A percentile compares a stretch with the other conserved stretches of the same genome.
Evolutionary conservation across 2,113 vertebrate genomes (phyloP).

Genomic region (Dasyprocta punctata): DNA sequence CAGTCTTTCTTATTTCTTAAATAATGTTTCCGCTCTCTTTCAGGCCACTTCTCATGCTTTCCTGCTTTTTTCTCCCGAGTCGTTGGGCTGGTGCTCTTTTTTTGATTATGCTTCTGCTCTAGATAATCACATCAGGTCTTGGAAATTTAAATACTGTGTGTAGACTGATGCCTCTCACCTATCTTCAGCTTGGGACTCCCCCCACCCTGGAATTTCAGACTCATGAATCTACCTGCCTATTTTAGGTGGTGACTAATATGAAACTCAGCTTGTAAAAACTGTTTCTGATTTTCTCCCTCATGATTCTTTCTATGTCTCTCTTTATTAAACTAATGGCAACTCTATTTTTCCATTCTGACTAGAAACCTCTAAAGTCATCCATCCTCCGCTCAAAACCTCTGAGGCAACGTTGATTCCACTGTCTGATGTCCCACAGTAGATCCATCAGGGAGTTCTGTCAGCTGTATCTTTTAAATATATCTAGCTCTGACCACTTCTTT

Average conservation of each 20-base stretch:
- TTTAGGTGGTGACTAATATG: constrained; percentile 5
- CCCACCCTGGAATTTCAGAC: background rate
- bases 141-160: background rate
- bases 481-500: constrained; percentile 27
- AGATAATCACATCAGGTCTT: background rate
- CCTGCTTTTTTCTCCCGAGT: background rate
- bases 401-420: constrained; percentile 8
- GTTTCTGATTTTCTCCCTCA: background rate
- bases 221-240: background rate
- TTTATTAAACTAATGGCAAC: background rate
- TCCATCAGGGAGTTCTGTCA: constrained; percentile 4
- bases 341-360: background rate
- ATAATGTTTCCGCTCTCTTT: background rate
- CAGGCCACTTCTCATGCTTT: background rate
- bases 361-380: constrained; percentile 16
- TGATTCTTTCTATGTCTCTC: background rate
- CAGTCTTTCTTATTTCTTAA: constrained; percentile 34
- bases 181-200: background rate
- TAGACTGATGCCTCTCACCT: background rate
- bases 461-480: constrained; percentile 4
- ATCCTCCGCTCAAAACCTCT: background rate
- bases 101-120: background rate
- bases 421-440: background rate
- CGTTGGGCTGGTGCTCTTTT: constrained; percentile 16
- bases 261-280: constrained; percentile 12